Evolutionary conservation across 2,113 vertebrate genomes (phyloP), one percentile per base, ranked within the genome.

Genomic region (Channa argus): DNA sequence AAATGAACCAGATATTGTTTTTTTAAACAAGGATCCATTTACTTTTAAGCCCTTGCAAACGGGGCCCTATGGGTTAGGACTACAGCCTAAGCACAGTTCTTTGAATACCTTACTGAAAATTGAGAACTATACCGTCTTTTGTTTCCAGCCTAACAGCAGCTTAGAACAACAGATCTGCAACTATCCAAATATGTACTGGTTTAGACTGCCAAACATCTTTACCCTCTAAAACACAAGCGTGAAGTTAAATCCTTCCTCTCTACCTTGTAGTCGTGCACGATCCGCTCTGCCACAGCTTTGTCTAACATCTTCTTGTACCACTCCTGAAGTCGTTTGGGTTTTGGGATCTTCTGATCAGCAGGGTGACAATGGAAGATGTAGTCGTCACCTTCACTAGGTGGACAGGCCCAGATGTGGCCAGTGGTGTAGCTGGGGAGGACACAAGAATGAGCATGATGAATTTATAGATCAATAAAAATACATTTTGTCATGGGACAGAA

Each of bases 261-360:
- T 77, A 99, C 98, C 96, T 99, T 99, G 82, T 97, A 99, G 85
- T 99, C 98, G 0, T 99, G 98, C 51, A 99, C 96, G 4, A 98
- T 98, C 15, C 98, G 94, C 91, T 99, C 98, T 0, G 96, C 93
- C 43, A 97, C 96, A n/a, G 98, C 96, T 90, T 99, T 99, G 89
- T 99, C 98, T 63, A 99, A 92, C 98, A 99, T 99, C 91, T 99
- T 99, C 93, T 97, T 99, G 86, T 99, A 99, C 98, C 98, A 99
- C 78, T 99, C 98, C 85, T 99, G 98, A 61, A 99, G 93, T 61
- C 98, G 92, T 88, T 99, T 99, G 55, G 98, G 98, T 77, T 99
- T 99, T 43, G 98, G 98, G 75, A 99, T 99, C 92, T 97, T 99
- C 89, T 99, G 98, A 91, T 99, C 98, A 13, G 94, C 92, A 63